phyloP scores from a whole-genome alignment of 2,888 invertebrate genomes.

The Rutpela maculata region DNA sequence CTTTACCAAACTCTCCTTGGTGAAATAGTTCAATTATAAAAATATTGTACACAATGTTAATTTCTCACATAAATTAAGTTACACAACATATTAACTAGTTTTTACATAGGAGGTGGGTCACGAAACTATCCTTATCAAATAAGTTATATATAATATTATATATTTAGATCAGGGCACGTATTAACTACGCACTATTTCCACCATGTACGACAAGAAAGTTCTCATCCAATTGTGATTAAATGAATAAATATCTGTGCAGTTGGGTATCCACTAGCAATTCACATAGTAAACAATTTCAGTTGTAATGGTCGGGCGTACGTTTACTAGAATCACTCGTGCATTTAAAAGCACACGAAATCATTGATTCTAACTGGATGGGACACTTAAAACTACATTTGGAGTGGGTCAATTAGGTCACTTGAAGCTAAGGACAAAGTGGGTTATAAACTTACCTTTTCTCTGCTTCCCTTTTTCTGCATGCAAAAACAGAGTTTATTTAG shows the following conservation, averaged over 20 bases:
- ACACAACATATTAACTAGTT: no score
- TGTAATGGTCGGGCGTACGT: constrained; percentile 7
- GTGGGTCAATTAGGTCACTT: constrained; percentile 19
- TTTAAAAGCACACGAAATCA: constrained; percentile 26
- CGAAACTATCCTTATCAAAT: no score
- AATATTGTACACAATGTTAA: no score
- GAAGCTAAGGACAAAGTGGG: constrained; percentile 13
- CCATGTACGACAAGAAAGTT: no score
- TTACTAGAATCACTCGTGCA: constrained; percentile 28
- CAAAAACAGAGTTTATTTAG: constrained; percentile 43
- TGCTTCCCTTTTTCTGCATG: constrained; percentile 89
- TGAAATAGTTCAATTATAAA: no score
- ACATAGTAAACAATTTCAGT: background rate
- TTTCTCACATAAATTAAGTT: no score
- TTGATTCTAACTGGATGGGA: constrained; percentile 32
- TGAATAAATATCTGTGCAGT: constrained; percentile 17
- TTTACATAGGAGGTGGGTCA: no score
- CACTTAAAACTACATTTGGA: constrained; percentile 32
- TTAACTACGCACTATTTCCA: no score
- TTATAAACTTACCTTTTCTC: constrained; percentile 85
- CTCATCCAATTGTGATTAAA: background rate
- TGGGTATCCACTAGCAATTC: background rate
- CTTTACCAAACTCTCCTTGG: no score
- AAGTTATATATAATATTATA: no score
- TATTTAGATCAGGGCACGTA: no score